phyloP scores from a whole-genome alignment of 2,888 invertebrate species.

The Ophioninae sp. region DNA sequence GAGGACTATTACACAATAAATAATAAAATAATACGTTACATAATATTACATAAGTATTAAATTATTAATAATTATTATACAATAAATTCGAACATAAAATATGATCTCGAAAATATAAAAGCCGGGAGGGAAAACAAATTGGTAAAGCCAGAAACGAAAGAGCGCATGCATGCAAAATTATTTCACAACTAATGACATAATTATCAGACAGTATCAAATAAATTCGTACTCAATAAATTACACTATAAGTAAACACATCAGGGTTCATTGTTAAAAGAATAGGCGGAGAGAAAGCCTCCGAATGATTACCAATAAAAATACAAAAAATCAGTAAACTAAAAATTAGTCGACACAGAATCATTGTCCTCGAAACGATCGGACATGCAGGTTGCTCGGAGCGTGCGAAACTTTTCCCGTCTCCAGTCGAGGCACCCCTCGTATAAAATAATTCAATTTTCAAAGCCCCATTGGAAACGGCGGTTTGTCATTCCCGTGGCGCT shows the following conservation, averaged over 20 bases:
- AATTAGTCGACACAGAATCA: neutral
- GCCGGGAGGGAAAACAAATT: no score
- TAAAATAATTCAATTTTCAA: conserved; percentile 15
- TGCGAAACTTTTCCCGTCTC: neutral
- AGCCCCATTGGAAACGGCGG: conserved; percentile 20
- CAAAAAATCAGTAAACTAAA: neutral
- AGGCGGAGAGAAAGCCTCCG: neutral
- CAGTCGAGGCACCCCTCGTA: neutral
- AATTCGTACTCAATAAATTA: neutral
- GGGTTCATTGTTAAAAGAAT: neutral
- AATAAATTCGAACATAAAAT: no score
- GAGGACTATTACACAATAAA: no score
- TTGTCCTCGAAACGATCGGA: neutral
- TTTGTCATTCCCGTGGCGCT: conserved; percentile 15
- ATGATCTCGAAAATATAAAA: no score
- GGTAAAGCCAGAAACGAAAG: no score
- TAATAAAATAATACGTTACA: no score
- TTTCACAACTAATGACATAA: no score
- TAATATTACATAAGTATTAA: no score
- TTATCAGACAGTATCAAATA: no score
- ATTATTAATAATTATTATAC: no score
- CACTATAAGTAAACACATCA: no score
- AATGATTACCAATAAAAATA: neutral
- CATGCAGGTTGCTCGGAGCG: neutral
- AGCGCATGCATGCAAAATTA: no score